Conservation (phyloP, 2,113 vertebrate genomes). For the Arothron firmamentum region DNA sequence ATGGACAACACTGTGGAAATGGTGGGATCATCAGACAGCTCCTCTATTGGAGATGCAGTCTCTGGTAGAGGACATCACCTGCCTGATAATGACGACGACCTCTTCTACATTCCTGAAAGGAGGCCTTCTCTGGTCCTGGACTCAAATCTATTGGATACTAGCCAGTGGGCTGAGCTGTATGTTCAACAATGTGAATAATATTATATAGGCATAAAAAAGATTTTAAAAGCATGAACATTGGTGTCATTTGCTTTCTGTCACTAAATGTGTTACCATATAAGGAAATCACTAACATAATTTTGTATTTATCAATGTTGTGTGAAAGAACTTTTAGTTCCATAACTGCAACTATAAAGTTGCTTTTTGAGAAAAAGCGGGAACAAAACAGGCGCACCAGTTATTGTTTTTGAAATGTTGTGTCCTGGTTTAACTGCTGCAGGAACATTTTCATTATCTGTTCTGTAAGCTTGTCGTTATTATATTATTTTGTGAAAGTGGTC, state of each 20-base stretch:
- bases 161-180: constrained; percentile 11
- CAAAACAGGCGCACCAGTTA: no score
- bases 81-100: constrained; percentile 7
- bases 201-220: no score
- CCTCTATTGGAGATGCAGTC: constrained; percentile 39
- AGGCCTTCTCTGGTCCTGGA: constrained; percentile 54
- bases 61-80: constrained; percentile 24
- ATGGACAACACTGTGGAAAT: constrained; percentile 20
- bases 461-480: no score
- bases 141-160: constrained; percentile 37
- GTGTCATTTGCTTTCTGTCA: no score
- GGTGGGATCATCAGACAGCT: background rate
- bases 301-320: no score
- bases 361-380: no score
- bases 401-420: background rate
- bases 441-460: background rate
- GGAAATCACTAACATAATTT: no score
- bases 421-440: no score
- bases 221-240: no score
- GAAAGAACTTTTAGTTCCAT: no score
- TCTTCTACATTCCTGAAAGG: constrained; percentile 53
- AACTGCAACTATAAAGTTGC: no score
- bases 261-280: no score
- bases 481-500: background rate
- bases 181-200: background rate